Evolutionary conservation across 2,888 invertebrate species (phyloP).

Genomic region (Melitaea athalia): DNA sequence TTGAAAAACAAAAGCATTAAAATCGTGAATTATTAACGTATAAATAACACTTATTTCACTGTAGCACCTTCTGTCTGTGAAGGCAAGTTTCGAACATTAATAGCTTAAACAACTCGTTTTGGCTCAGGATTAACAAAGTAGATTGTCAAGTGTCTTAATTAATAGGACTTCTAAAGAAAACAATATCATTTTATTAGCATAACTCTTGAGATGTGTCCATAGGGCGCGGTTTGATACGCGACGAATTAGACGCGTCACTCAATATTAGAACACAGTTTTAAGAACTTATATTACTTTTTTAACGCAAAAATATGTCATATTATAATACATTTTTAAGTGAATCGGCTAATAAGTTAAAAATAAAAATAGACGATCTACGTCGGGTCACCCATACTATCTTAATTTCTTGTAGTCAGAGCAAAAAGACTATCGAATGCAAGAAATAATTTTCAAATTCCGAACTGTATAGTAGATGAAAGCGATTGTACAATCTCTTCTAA

Average conservation of each 20-base stretch:
- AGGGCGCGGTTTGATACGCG: constrained; percentile 28
- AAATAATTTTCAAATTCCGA: no score
- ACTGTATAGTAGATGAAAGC: no score
- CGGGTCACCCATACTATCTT: no score
- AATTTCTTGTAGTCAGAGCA: no score
- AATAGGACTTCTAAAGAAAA: constrained; percentile 81
- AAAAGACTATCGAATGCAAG: no score
- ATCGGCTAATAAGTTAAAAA: no score
- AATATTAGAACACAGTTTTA: no score
- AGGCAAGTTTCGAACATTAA: constrained; percentile 75
- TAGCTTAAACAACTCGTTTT: constrained; percentile 64
- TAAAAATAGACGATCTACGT: no score
- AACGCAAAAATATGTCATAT: no score
- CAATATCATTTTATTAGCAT: constrained; percentile 82
- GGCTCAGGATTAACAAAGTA: constrained; percentile 77
- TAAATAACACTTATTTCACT: constrained; percentile 74
- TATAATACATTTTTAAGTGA: no score
- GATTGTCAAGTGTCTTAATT: constrained; percentile 78
- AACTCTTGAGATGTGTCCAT: constrained; percentile 50
- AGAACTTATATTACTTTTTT: no score
- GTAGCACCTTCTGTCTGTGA: constrained; percentile 71
- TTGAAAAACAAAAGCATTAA: constrained; percentile 58
- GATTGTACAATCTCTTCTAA: no score
- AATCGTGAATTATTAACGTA: constrained; percentile 70
- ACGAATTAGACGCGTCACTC: background rate